A percentile compares a stretch with the other conserved stretches of the same genome.
Conservation (phyloP, 2,888 invertebrate genomes). For the Cyclophora punctaria region DNA sequence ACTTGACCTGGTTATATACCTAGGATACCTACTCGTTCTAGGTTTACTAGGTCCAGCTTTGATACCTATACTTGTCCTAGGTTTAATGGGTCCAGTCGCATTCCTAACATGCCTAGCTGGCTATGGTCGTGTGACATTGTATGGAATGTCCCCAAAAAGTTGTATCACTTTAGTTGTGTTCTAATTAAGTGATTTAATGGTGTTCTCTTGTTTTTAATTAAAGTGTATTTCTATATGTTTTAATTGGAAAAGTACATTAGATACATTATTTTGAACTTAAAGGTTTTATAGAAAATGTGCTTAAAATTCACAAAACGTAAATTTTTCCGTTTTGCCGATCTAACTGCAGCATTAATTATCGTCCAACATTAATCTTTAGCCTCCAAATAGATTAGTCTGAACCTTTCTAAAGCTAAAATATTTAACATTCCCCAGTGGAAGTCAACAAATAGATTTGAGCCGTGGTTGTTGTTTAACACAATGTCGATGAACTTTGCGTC, state of each 20-base stretch:
- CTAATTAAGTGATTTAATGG: background rate
- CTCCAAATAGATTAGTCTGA: background rate
- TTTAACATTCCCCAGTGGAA: background rate
- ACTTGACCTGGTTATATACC: conserved; percentile 24
- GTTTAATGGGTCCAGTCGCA: conserved; percentile 18
- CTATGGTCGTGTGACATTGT: conserved; percentile 4
- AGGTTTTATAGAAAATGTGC: no score
- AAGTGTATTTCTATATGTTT: no score
- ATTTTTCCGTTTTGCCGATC: no score
- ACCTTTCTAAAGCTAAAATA: background rate
- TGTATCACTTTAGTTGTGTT: background rate
- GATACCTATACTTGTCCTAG: conserved; percentile 13
- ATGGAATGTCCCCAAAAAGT: conserved; percentile 1
- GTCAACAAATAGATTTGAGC: conserved; percentile 6
- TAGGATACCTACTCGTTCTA: conserved; percentile 7
- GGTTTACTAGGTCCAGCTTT: conserved; percentile 14
- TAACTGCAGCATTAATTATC: no score
- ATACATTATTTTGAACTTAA: no score
- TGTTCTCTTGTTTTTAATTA: background rate
- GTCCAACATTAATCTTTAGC: no score
- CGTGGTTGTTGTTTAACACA: conserved; percentile 10
- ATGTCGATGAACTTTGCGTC: conserved; percentile 13
- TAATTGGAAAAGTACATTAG: no score
- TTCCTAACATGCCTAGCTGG: conserved; percentile 16
- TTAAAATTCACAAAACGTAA: no score